Percentiles rank a stretch among this genome's conserved stretches.
These are phyloP conservation scores for Entelurus aequoreus DNA, from an alignment of 2,113 vertebrate species.

Conservation along the genomic window DNA sequence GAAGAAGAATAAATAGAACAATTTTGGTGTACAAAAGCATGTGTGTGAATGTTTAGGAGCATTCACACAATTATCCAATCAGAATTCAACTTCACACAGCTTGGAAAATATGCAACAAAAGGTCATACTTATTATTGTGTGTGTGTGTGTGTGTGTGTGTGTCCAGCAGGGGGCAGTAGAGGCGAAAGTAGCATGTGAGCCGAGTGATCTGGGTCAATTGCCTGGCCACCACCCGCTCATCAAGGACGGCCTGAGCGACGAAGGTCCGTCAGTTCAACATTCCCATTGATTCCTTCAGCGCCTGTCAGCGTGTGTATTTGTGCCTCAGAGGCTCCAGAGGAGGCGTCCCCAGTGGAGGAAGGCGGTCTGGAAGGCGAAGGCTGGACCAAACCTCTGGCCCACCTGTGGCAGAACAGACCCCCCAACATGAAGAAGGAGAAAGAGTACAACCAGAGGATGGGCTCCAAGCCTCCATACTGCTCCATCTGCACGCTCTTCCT, in stretches of 20 bases:
- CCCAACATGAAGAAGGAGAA: slow-evolving; percentile 85
- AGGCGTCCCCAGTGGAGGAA: slow-evolving; percentile 72
- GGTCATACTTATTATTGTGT: too few species aligned
- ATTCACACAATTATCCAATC: too few species aligned
- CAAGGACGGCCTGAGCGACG: slow-evolving; percentile 54
- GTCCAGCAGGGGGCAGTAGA: slow-evolving; percentile 38
- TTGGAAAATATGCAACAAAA: too few species aligned
- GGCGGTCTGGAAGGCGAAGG: slow-evolving; percentile 83
- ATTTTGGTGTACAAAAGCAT: too few species aligned
- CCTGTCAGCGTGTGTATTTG: not conserved
- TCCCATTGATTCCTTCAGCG: not conserved
- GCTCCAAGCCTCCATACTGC: slow-evolving; percentile 85
- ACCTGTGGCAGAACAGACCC: slow-evolving; percentile 91
- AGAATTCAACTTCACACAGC: too few species aligned
- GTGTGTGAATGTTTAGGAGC: too few species aligned
- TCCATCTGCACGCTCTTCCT: slow-evolving; percentile 89
- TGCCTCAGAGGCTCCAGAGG: slow-evolving; percentile 78
- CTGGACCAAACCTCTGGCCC: slow-evolving; percentile 89
- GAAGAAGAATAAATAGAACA: too few species aligned
- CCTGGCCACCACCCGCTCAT: slow-evolving; percentile 54
- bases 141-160: not conserved
- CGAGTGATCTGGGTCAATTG: slow-evolving; percentile 44
- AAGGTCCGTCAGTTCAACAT: slow-evolving; percentile 36
- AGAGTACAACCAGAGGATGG: slow-evolving; percentile 85
- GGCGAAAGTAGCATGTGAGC: not conserved